Base-by-base conservation (phyloP, 2,797 vertebrate genomes). In the Scarus forsteni region DNA sequence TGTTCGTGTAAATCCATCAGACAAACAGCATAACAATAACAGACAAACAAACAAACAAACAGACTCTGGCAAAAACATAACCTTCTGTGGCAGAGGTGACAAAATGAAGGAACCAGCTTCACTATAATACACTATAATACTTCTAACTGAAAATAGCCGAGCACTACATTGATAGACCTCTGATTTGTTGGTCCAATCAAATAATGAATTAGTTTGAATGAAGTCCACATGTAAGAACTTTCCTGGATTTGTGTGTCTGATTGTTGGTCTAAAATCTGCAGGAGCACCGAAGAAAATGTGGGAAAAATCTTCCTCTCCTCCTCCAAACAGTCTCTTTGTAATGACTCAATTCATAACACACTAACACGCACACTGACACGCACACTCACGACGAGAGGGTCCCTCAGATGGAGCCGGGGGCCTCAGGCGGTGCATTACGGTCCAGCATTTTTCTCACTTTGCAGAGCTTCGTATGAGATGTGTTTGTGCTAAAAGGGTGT, bases 401-500 rank as follows among this genome's bases (percentile, higher is more conserved):
- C 72, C 34, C 63, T 75, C 51, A 49, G 40, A 72, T 56, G 49
- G 65, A 72, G 46, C 7, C 10, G 64, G 61, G 62, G 56, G 66
- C 84, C 75, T 79, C n/a, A 4, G 79, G 86, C 79, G 51, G 8
- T 78, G 75, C 73, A 80, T 84, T 75, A 80, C 60, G 79, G 66
- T 69, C 66, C 14, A 38, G 36, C 63, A 75, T 84, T 73, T 85
- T 77, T 80, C 69, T 79, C 79, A 73, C 69, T 70, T 70, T 72
- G 48, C 55, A 60, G 2, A 8, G 34, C 53, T 61, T 63, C 13
- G 14, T 70, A 71, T 67, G 77, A 66, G 75, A 69, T 76, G 69
- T 74, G 73, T 83, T 68, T 54, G 69, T 76, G 66, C 71, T 84
- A 84, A 78, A 78, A 84, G 81, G 73, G 55, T 75, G 64, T 77